phyloP scores from a whole-genome alignment of 2,797 vertebrate species.

The Tadarida brasiliensis region DNA sequence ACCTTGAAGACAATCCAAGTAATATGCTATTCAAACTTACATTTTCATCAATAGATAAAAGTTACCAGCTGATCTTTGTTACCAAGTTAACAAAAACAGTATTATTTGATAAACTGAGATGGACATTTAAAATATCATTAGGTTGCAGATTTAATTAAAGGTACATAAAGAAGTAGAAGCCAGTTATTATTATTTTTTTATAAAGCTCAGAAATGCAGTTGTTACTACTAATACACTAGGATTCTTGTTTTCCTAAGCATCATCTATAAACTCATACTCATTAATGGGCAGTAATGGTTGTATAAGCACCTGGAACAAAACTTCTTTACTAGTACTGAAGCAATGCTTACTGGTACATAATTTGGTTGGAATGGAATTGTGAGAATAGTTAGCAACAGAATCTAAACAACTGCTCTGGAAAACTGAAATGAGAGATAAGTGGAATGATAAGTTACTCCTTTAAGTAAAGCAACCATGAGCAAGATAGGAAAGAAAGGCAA shows the following conservation, averaged over 20 bases:
- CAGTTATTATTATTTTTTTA: neutral
- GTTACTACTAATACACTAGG: neutral
- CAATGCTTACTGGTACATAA: neutral
- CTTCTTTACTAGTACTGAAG: neutral
- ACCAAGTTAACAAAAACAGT: conserved; percentile 29
- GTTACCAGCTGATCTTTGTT: neutral
- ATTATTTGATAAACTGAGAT: neutral
- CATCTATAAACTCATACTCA: neutral
- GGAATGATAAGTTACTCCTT: neutral
- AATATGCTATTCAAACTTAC: neutral
- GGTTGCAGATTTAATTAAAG: too few species aligned
- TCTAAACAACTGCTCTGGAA: neutral
- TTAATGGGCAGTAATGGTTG: neutral
- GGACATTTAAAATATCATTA: neutral
- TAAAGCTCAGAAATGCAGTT: neutral
- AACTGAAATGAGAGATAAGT: neutral
- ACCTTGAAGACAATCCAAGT: conserved; percentile 29
- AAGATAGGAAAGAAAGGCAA: neutral
- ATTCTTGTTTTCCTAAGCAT: conserved; percentile 21
- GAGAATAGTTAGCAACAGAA: neutral
- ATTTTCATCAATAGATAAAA: neutral
- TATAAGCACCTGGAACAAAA: neutral
- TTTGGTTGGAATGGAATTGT: neutral
- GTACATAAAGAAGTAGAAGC: neutral
- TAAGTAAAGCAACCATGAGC: neutral